phyloP scores from a whole-genome alignment of 2,797 vertebrate species.

The Phylloscopus collybita region DNA sequence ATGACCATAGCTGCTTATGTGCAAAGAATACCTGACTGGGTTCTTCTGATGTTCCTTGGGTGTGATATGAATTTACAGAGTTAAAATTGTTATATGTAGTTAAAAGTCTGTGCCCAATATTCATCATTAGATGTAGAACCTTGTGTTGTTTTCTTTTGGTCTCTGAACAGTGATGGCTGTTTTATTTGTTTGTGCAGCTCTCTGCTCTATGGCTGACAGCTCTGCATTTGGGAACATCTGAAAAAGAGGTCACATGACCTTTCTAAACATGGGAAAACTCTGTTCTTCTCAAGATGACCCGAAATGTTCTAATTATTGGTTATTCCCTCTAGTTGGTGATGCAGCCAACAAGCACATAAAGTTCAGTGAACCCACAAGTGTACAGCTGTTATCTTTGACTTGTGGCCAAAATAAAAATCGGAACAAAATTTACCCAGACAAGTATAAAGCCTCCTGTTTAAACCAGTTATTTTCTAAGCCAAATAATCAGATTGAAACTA shows the following conservation, averaged over 20 bases:
- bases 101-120: not conserved
- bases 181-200: conserved; percentile 44
- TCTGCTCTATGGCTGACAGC: conserved; percentile 39
- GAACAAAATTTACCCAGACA: conserved; percentile 80
- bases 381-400: conserved; percentile 97
- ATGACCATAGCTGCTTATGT: conserved; percentile 34
- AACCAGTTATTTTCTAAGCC: conserved; percentile 76
- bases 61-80: not conserved
- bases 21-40: not conserved
- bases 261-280: conserved; percentile 74
- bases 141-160: not conserved
- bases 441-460: conserved; percentile 81
- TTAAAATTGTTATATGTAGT: conserved; percentile 3
- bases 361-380: conserved; percentile 90
- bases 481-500: conserved; percentile 76
- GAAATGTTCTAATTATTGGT: conserved; percentile 92
- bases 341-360: conserved; percentile 85
- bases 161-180: not conserved
- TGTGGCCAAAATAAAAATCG: conserved; percentile 90
- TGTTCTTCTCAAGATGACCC: conserved; percentile 87
- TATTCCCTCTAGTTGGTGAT: conserved; percentile 83
- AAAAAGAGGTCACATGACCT: conserved; percentile 73
- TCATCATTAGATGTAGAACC: not conserved
- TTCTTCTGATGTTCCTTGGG: not conserved
- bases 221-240: conserved; percentile 67